Evolutionary conservation across 2,113 vertebrate species (phyloP).

Genomic region (Cottus gobio): DNA sequence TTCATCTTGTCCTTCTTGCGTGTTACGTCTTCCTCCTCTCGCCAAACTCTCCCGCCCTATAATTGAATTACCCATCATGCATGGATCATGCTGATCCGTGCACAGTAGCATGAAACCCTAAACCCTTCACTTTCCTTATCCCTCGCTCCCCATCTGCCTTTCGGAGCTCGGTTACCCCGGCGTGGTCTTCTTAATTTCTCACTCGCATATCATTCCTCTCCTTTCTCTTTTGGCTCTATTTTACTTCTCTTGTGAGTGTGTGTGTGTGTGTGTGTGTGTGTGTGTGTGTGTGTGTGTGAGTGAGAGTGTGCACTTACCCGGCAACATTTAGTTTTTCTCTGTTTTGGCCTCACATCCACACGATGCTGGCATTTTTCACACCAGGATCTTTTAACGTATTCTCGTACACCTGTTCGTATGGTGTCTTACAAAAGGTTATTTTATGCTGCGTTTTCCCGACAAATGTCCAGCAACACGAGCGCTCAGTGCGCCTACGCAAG

Average conservation of each 20-base stretch:
- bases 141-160: slow-evolving; percentile 10
- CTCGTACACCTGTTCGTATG: not conserved
- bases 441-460: not conserved
- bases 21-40: not conserved
- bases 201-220: not conserved
- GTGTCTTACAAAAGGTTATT: not conserved
- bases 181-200: slow-evolving; percentile 8
- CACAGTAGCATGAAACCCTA: slow-evolving; percentile 38
- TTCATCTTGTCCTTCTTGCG: not conserved
- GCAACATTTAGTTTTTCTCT: not conserved
- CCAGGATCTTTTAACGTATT: not conserved
- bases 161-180: not conserved
- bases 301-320: not conserved
- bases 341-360: not conserved
- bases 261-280: not conserved
- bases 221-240: not conserved
- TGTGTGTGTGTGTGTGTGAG: not conserved
- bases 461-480: no score
- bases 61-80: slow-evolving; percentile 51
- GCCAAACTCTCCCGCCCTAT: slow-evolving; percentile 3
- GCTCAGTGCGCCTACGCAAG: no score
- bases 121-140: slow-evolving; percentile 26
- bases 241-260: not conserved
- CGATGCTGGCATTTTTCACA: not conserved
- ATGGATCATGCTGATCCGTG: slow-evolving; percentile 34